phyloP scores from a whole-genome alignment of 2,797 vertebrate genomes.

The Zonotrichia albicollis region DNA sequence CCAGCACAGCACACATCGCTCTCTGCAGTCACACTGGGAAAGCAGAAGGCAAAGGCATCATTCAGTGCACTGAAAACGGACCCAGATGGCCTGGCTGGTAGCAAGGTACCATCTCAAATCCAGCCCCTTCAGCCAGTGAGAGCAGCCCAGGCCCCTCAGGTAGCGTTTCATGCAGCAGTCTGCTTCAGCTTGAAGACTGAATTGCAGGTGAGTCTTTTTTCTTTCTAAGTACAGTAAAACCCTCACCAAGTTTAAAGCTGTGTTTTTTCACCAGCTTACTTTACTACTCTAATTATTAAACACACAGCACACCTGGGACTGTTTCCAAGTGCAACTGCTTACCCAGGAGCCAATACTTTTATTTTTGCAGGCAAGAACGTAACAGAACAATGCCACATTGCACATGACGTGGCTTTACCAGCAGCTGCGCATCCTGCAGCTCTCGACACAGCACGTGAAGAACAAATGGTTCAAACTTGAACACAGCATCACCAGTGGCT shows the following conservation, averaged over 20 bases:
- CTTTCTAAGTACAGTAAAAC: neutral
- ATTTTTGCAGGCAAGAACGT: neutral
- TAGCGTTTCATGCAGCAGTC: rapidly evolving
- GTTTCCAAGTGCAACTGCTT: neutral
- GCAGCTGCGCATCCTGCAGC: slow-evolving; percentile 85
- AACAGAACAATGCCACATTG: neutral
- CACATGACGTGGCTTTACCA: slow-evolving; percentile 77
- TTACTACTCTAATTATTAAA: neutral
- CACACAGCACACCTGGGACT: neutral
- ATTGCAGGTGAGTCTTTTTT: neutral
- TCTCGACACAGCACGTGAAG: slow-evolving; percentile 88
- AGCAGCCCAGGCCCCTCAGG: neutral
- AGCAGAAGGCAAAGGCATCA: neutral
- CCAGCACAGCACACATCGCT: rapidly evolving
- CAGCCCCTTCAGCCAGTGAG: neutral
- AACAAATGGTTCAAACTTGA: slow-evolving; percentile 94
- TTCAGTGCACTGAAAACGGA: rapidly evolving
- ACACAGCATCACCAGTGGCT: slow-evolving; percentile 76
- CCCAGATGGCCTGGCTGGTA: neutral
- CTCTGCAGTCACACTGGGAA: rapidly evolving
- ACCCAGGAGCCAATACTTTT: neutral
- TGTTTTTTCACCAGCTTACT: neutral
- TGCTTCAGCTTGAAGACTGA: neutral
- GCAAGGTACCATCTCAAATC: neutral
- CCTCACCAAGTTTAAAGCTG: neutral